Evolutionary conservation across 2,113 vertebrate genomes (phyloP).

Genomic region (Corynorhinus townsendii): DNA sequence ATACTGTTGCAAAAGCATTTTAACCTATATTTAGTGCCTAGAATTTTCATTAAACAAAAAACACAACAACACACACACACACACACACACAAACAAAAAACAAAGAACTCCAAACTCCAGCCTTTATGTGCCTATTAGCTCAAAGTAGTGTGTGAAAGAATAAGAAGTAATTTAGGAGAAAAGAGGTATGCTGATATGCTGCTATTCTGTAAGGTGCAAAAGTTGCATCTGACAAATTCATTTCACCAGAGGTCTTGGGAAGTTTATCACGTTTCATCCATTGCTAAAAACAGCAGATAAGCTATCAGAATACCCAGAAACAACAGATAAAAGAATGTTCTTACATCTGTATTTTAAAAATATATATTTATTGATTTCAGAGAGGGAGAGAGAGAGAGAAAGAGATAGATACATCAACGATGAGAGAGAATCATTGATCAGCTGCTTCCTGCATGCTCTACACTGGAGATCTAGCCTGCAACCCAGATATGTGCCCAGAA

Average conservation of each 20-base stretch:
- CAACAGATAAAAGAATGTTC: conserved; percentile 7
- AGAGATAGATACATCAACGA: too few species aligned
- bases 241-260: conserved; percentile 47
- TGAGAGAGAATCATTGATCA: too few species aligned
- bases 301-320: background rate
- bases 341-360: background rate
- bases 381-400: too few species aligned
- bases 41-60: conserved; percentile 56
- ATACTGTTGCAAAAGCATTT: conserved; percentile 53
- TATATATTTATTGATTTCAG: too few species aligned
- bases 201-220: conserved; percentile 1
- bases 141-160: conserved; percentile 37
- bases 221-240: conserved; percentile 50
- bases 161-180: conserved; percentile 66
- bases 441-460: too few species aligned
- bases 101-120: background rate
- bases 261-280: conserved; percentile 33
- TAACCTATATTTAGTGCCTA: conserved; percentile 56
- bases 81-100: too few species aligned
- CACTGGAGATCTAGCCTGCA: too few species aligned
- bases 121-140: conserved; percentile 43
- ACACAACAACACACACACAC: background rate
- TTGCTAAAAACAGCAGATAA: background rate
- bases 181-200: background rate
- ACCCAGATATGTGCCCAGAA: too few species aligned